Percentiles rank a stretch among this genome's conserved stretches.
phyloP scores from a whole-genome alignment of 1,140 invertebrate species.

The Eciton burchellii region DNA sequence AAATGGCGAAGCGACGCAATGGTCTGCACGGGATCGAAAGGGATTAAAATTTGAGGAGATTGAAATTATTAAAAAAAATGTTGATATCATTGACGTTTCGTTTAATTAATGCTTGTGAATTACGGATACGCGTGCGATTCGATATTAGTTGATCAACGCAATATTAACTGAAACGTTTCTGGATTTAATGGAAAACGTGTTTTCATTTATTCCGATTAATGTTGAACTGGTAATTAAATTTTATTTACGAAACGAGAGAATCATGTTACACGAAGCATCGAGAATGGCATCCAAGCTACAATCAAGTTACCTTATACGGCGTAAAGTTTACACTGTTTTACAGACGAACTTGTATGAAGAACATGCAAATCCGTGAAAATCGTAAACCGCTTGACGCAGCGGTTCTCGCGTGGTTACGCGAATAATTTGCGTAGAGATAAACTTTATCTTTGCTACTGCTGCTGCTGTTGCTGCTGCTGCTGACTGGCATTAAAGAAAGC shows the following conservation, averaged over 20 bases:
- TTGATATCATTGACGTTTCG: no score
- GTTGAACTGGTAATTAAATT: neutral
- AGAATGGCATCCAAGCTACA: constrained; percentile 38
- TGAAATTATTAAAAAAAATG: neutral
- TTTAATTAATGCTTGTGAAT: no score
- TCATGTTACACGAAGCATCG: constrained; percentile 23
- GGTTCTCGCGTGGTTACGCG: constrained; percentile 3
- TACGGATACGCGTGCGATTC: neutral
- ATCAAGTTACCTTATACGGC: constrained; percentile 22
- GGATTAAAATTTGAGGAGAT: constrained; percentile 8
- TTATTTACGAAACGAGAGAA: constrained; percentile 1
- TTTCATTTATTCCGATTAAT: neutral
- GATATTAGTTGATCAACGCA: neutral
- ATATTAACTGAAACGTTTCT: neutral
- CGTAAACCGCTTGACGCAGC: constrained; percentile 36
- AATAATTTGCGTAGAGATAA: constrained; percentile 44
- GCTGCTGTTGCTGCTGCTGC: neutral
- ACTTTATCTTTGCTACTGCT: constrained; percentile 23
- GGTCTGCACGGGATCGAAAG: constrained; percentile 3
- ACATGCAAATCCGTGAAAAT: constrained; percentile 38
- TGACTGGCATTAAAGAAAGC: constrained; percentile 42
- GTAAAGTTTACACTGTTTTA: constrained; percentile 42
- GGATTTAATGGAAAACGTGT: neutral
- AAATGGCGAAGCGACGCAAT: constrained; percentile 41
- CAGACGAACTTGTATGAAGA: constrained; percentile 38